Percentiles rank a stretch among this genome's conserved stretches.
phyloP scores from a whole-genome alignment of 2,113 vertebrate species.

The Proterorhinus semilunaris region DNA sequence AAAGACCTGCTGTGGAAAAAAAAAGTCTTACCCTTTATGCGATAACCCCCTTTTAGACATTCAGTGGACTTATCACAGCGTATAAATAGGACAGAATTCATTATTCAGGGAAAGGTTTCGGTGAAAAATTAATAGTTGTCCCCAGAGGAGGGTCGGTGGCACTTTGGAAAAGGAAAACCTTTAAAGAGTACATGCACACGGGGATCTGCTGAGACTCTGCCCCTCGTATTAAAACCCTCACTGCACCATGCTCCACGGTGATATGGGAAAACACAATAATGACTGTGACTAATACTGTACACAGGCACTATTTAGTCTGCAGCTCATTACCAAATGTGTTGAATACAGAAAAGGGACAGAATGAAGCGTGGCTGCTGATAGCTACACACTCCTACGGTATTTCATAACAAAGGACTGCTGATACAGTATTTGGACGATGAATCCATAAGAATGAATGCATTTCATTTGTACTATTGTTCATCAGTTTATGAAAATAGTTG shows the following conservation, averaged over 20 bases:
- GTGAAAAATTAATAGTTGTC: constrained; percentile 76
- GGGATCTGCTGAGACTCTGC: constrained; percentile 55
- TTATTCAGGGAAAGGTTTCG: constrained; percentile 73
- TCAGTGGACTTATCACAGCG: constrained; percentile 69
- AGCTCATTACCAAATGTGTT: constrained; percentile 45
- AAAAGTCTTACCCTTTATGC: constrained; percentile 64
- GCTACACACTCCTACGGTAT: constrained; percentile 25
- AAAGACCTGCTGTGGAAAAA: constrained; percentile 64
- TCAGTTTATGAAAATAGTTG: too few species aligned
- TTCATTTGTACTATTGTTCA: too few species aligned
- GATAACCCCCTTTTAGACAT: constrained; percentile 73
- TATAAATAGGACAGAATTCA: constrained; percentile 76
- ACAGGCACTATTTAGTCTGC: constrained; percentile 46
- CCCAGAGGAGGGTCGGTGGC: constrained; percentile 62
- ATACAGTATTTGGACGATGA: constrained; percentile 6
- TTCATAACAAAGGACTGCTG: constrained; percentile 32
- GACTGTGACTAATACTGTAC: constrained; percentile 54
- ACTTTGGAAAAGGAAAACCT: constrained; percentile 65
- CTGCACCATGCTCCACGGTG: constrained; percentile 35
- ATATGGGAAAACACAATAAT: constrained; percentile 47
- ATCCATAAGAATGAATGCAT: too few species aligned
- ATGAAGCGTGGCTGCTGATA: constrained; percentile 18
- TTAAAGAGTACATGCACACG: constrained; percentile 68
- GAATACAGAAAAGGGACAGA: constrained; percentile 22
- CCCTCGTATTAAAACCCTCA: constrained; percentile 61